These are phyloP conservation scores for Phoebastria nigripes DNA, from an alignment of 2,797 vertebrate species.

Conservation along the genomic window DNA sequence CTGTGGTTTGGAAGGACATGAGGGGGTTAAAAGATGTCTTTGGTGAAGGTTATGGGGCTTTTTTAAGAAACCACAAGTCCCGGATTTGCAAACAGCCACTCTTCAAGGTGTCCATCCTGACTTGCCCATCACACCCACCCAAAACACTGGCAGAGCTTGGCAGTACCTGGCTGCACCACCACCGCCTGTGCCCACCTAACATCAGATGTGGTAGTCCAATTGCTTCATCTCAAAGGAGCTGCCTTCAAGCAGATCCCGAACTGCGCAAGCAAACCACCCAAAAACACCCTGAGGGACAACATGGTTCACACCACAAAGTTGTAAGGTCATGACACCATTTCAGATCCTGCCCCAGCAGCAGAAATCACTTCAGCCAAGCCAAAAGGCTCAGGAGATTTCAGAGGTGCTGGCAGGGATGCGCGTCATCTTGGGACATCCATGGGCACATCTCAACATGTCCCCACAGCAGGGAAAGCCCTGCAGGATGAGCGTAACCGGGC, in stretches of 20 bases:
- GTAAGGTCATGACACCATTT: accelerated
- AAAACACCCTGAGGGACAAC: neutral
- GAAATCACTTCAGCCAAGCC: accelerated
- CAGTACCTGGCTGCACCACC: neutral
- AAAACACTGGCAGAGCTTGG: neutral
- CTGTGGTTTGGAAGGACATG: neutral
- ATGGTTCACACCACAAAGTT: neutral
- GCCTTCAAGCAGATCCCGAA: neutral
- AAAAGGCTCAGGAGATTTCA: neutral
- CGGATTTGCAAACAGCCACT: neutral
- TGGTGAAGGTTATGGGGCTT: neutral
- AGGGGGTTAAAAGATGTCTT: neutral
- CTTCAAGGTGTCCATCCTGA: neutral
- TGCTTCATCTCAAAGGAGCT: neutral
- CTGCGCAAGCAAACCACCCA: neutral
- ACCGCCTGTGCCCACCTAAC: neutral
- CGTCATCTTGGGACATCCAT: neutral
- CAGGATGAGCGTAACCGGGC: neutral
- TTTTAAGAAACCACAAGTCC: neutral
- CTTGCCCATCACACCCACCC: neutral
- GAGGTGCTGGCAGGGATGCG: neutral
- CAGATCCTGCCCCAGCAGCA: neutral
- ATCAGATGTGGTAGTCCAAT: neutral
- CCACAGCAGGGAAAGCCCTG: neutral
- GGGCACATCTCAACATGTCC: neutral